Evolutionary conservation across 2,113 vertebrate genomes (phyloP), one percentile per base, ranked within the genome.

Genomic region (Todiramphus saurophagus): DNA sequence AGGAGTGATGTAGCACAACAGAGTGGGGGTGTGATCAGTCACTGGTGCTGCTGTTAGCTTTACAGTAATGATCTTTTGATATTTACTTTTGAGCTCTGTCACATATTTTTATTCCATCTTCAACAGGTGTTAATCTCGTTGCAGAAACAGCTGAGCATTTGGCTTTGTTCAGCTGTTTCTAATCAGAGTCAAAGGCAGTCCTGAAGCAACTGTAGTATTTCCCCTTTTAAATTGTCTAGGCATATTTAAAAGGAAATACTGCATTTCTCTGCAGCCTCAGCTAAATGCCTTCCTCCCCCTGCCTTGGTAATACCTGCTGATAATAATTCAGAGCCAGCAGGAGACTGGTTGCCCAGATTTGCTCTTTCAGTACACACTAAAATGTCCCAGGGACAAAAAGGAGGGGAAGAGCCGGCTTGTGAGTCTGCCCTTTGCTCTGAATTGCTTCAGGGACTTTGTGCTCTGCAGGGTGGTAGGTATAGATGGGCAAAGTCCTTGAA

Each of bases 111-210:
- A 92, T 74, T 95, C 76, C 39, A 25, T 95, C 70, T 96, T 94
- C 84, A 95, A 95, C 96, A 97, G 95, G 96, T 97, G 95, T 90
- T 97, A 96, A 97, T 97, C 93, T 91, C 79, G 77, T 93, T 93
- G 76, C 92, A 96, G 90, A 96, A 96, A 80, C 62, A 96, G 84
- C 84, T 82, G 84, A 97, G 64, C 69, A 55, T 95, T 97, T 93
- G 93, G 83, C 83, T 96, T 94, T 92, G 70, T 85, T 97, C 96
- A 95, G 96, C 96, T 96, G 81, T 91, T 95, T 91, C 89, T 93
- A 92, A 96, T 96, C 90, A 94, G 87, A 97, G 95, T 95, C 94
- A 96, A 93, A 94, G 94, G 83, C 96, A 93, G 68, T 93, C 87
- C 89, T 90, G 95, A 88, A 95, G 89, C 43, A 19, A 82, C 70